phyloP scores from a whole-genome alignment of 2,797 vertebrate genomes.

The Gallinago nigripennis region DNA sequence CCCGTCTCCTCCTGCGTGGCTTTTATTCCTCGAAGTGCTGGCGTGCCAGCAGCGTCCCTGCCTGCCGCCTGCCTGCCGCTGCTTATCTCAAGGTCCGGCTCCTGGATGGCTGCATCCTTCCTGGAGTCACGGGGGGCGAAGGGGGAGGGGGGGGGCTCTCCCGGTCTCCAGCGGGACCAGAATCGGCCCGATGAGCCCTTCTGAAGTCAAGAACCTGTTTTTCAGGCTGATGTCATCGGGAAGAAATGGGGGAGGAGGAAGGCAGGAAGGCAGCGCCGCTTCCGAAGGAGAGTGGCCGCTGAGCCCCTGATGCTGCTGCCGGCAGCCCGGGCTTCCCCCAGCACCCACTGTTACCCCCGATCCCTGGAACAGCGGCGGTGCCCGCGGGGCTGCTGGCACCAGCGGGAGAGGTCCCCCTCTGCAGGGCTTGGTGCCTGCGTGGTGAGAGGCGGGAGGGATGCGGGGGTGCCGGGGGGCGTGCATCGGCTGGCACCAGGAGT shows the following conservation, averaged over 20 bases:
- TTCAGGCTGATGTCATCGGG: slow-evolving; percentile 63
- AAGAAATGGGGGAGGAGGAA: slow-evolving; percentile 65
- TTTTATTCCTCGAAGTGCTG: slow-evolving; percentile 50
- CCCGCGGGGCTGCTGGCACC: neutral
- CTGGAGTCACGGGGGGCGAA: neutral
- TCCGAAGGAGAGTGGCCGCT: neutral
- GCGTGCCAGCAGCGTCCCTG: neutral
- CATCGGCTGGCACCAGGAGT: neutral
- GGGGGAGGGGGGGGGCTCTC: neutral
- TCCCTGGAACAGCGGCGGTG: neutral
- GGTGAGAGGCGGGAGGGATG: neutral
- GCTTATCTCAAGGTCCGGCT: neutral
- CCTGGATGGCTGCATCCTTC: slow-evolving; percentile 19
- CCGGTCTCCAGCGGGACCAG: neutral
- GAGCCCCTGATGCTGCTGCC: neutral
- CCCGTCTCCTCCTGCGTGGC: neutral
- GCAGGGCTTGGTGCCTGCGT: fast-evolving
- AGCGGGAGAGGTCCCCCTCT: neutral
- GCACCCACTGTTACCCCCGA: neutral
- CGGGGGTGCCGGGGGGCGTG: fast-evolving
- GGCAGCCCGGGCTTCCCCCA: neutral
- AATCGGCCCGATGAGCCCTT: neutral
- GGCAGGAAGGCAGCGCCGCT: slow-evolving; percentile 5
- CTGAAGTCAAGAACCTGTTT: slow-evolving; percentile 68
- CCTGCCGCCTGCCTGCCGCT: neutral